These are phyloP conservation scores for Cydia strobilella DNA, from an alignment of 1,140 invertebrate species.

Conservation along the genomic window DNA sequence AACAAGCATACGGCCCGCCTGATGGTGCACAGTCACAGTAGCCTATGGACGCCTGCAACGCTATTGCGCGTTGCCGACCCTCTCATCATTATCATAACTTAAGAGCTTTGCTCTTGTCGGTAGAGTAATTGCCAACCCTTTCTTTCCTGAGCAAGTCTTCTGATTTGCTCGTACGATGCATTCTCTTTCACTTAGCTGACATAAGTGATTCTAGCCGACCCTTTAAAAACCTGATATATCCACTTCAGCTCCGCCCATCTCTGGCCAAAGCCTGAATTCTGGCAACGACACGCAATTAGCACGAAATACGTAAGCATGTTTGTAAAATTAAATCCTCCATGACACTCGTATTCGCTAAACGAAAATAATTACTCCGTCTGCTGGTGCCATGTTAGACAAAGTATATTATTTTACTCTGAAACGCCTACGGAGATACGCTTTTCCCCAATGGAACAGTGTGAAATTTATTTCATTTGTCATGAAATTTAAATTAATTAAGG, in stretches of 20 bases:
- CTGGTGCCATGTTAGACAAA: conserved; percentile 11
- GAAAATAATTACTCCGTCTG: conserved; percentile 23
- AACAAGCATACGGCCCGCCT: too few relatives aligned
- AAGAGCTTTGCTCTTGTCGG: too few relatives aligned
- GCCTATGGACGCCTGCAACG: too few relatives aligned
- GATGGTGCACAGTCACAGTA: too few relatives aligned
- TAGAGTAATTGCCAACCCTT: too few relatives aligned
- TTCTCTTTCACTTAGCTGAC: too few relatives aligned
- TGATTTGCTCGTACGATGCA: too few relatives aligned
- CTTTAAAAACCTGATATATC: too few relatives aligned
- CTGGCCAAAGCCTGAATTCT: neutral
- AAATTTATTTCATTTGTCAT: neutral
- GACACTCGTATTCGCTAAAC: neutral
- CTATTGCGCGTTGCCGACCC: too few relatives aligned
- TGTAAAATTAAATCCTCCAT: conserved; percentile 24
- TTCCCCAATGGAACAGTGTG: neutral
- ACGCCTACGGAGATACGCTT: neutral
- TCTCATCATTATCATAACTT: too few relatives aligned
- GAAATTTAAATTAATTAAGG: neutral
- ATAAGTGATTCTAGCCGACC: too few relatives aligned
- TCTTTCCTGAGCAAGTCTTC: too few relatives aligned
- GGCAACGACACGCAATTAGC: conserved; percentile 22
- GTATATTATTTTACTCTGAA: conserved; percentile 1
- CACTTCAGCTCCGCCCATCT: neutral
- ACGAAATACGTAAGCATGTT: conserved; percentile 25